Conservation (phyloP, 2,888 invertebrate species). For the Uropetala carovei region DNA sequence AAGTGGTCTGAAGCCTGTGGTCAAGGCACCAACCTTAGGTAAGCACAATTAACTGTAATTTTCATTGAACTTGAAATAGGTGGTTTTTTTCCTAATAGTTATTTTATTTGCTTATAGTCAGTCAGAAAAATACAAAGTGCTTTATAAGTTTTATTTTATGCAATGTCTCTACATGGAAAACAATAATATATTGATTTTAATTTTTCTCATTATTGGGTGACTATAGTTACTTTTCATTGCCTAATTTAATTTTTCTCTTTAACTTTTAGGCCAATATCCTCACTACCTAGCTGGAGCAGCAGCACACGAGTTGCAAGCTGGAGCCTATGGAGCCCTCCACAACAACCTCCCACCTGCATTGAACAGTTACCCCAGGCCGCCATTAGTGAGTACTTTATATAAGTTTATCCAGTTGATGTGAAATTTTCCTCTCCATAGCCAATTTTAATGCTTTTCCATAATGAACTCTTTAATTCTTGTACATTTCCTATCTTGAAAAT, state of each 20-base stretch:
- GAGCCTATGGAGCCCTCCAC: slow-evolving; percentile 79
- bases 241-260: slow-evolving; percentile 68
- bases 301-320: slow-evolving; percentile 79
- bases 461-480: slow-evolving; percentile 8
- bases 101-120: neutral
- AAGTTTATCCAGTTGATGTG: neutral
- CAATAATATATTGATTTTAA: neutral
- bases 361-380: slow-evolving; percentile 82
- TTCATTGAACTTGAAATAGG: neutral
- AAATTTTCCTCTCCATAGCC: neutral
- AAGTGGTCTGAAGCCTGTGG: slow-evolving; percentile 77
- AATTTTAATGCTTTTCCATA: slow-evolving; percentile 13
- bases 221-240: neutral
- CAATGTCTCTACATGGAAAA: neutral
- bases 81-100: no score
- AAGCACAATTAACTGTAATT: slow-evolving; percentile 58
- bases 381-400: slow-evolving; percentile 74
- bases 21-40: slow-evolving; percentile 76
- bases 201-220: neutral
- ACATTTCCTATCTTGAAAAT: neutral
- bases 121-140: no score
- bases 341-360: slow-evolving; percentile 81
- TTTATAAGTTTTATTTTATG: neutral
- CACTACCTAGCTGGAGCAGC: slow-evolving; percentile 75
- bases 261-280: slow-evolving; percentile 79